Evolutionary conservation across 2,888 invertebrate genomes (phyloP), one percentile per base, ranked within the genome.

Genomic region (Epsilonema sp.): DNA sequence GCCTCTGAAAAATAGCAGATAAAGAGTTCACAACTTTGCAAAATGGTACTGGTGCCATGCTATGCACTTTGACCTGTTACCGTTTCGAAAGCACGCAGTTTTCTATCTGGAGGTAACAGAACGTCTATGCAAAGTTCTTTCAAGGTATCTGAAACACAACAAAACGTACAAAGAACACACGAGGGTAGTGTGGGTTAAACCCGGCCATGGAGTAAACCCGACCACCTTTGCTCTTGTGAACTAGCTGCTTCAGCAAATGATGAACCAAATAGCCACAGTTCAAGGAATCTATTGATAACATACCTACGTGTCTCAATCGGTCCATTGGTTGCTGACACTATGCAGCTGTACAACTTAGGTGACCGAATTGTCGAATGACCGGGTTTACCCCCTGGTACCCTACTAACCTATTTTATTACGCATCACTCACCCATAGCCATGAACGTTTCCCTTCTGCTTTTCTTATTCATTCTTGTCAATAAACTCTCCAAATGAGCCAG

Each of bases 101-200:
- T 80, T 23, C 70, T 60, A 47, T 76, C 70, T 0, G 78, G 78
- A 36, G 77, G 75, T 42, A 72, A 56, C 4, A 70, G 55, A 50
- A 82, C 80, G 1, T 76, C 71, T 26, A 81, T 60, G 54, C 86
- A 78, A 0, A 87, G 68, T 56, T 86, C 84, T 31, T 77, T 78
- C 40, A 86, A 61, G 0, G 80, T 77, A 59, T 81, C 82, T 82
- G 69, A 37, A 72, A 68, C 49, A 49, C 48, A 52, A 53, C 39
- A 37, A 44, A 38, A 42, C 25, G n/a, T 40, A 31, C 16, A 31
- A 16, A 11, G 8, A 31, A 16, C 16, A 31, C 8, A 11, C 16
- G 8, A 31, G 16, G 8, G 16, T 11, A 31, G 16, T 31, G 31
- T 31, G 8, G n/a, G n/a, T n/a, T n/a, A n/a, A n/a, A n/a, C n/a